Evolutionary conservation across 2,888 invertebrate species (phyloP).

Genomic region (Dicycla oo): DNA sequence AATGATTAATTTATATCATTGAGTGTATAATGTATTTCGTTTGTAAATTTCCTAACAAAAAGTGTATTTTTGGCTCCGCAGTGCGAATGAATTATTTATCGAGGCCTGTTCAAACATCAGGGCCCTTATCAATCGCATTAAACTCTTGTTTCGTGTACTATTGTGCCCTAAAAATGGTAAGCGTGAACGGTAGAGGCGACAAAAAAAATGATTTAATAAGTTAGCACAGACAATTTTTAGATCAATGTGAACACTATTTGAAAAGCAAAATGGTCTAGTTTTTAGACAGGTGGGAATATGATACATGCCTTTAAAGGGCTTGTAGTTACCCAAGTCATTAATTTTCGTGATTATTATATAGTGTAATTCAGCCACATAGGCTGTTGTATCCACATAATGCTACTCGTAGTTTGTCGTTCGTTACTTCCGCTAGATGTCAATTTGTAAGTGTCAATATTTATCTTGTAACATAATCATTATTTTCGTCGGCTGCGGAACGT

Average conservation of each 20-base stretch:
- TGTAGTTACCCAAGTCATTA: constrained; percentile 48
- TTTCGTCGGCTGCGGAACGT: constrained; percentile 37
- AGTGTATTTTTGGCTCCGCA: constrained; percentile 64
- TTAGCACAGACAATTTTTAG: constrained; percentile 71
- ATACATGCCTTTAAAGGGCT: constrained; percentile 50
- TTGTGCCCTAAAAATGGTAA: constrained; percentile 84
- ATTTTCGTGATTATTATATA: constrained; percentile 40
- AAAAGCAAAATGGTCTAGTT: constrained; percentile 65
- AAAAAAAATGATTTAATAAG: constrained; percentile 73
- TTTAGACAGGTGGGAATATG: constrained; percentile 66
- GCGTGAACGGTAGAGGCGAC: constrained; percentile 67
- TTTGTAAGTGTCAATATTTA: constrained; percentile 59
- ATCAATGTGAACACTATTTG: constrained; percentile 71
- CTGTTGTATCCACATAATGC: constrained; percentile 35
- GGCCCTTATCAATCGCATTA: constrained; percentile 70
- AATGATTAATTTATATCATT: constrained; percentile 70
- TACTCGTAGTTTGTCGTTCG: constrained; percentile 20
- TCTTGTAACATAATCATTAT: constrained; percentile 60
- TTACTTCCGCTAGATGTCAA: constrained; percentile 54
- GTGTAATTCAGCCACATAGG: constrained; percentile 18
- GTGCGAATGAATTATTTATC: constrained; percentile 80
- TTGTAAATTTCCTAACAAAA: constrained; percentile 71
- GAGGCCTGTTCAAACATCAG: constrained; percentile 60
- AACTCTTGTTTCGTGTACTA: constrained; percentile 71
- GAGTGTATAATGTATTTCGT: constrained; percentile 53